Base-by-base conservation (phyloP, 2,888 invertebrate genomes). In the Capitulum mitella region DNA sequence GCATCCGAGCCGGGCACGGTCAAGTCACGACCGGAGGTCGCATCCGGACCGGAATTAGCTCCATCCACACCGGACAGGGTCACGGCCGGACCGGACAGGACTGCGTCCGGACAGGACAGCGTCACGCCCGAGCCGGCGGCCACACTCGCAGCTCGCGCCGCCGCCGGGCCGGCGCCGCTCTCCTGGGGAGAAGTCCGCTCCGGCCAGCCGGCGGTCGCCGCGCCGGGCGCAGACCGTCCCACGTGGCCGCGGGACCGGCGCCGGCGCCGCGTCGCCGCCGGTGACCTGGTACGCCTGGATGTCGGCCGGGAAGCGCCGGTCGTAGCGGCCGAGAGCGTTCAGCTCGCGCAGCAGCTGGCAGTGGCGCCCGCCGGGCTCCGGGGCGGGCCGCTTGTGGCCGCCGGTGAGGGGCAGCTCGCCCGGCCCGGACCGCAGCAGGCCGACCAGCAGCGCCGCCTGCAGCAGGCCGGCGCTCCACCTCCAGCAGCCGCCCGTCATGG, bases 241-340 rank as follows among this genome's bases (percentile, higher is more conserved):
- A 16, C 16, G 22, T 16, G 22, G 14, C 51, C 3, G 51, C 51
- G 19, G 51, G 22, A 3, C 8, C 51, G 51, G n/a, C n/a, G n/a
- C n/a, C n/a, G n/a, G 58, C 8, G 58, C 58, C 10, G 8, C 29
- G 2, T 29, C 29, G 29, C 58, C 58, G 29, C 14, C 58, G 8
- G 58, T 58, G 58, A 58, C 58, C 58, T 58, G 58, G 29, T 58
- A 58, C 22, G 58, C 58, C 58, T 58, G 58, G 29, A 58, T 29
- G n/a, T 58, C 58, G 1, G 29, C 51, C 58, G 29, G 6, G n/a
- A 10, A 8, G 29, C 16, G n/a, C 29, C 29, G 58, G 29, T 58
- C 58, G 29, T 58, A 58, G 6, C 29, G n/a, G 8, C 58, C 58
- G 10, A 58, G 58, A 29, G 2, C 1, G 14, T 29, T 58, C 8